A percentile compares a stretch with the other conserved stretches of the same genome.
Conservation (phyloP, 2,113 vertebrate genomes). For the Vidua chalybeata region DNA sequence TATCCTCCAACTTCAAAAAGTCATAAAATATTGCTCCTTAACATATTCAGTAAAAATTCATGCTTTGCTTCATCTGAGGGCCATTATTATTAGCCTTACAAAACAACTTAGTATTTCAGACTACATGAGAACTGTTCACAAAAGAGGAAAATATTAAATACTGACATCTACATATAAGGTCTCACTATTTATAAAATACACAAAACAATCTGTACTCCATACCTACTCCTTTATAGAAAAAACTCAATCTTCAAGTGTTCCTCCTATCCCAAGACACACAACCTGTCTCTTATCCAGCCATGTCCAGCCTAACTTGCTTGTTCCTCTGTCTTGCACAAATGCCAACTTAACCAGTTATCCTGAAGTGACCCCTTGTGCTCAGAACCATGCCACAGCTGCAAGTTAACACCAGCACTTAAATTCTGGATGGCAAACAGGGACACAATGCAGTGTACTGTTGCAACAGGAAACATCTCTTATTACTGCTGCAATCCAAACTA, state of each 20-base stretch:
- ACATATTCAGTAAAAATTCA: background rate
- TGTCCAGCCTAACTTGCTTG: background rate
- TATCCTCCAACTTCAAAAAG: background rate
- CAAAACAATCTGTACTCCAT: background rate
- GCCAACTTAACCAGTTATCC: background rate
- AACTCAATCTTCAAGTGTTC: background rate
- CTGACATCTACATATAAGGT: background rate
- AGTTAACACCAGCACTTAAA: background rate
- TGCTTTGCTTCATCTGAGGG: background rate
- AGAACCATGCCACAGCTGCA: background rate
- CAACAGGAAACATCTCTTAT: background rate
- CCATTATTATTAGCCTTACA: background rate
- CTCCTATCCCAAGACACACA: accelerated
- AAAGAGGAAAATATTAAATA: background rate
- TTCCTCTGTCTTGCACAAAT: background rate
- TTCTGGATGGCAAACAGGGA: background rate
- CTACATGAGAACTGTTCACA: background rate
- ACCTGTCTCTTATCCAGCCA: background rate
- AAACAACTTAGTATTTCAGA: background rate
- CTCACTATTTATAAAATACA: background rate
- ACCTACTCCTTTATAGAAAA: background rate
- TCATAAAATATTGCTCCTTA: background rate
- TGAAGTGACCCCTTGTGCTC: background rate
- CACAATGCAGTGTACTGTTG: background rate
- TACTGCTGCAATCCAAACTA: background rate